Percentiles rank a stretch among this genome's conserved stretches.
These are phyloP conservation scores for Spinibarbus caldwelli DNA, from an alignment of 2,797 vertebrate genomes.

Conservation along the genomic window DNA sequence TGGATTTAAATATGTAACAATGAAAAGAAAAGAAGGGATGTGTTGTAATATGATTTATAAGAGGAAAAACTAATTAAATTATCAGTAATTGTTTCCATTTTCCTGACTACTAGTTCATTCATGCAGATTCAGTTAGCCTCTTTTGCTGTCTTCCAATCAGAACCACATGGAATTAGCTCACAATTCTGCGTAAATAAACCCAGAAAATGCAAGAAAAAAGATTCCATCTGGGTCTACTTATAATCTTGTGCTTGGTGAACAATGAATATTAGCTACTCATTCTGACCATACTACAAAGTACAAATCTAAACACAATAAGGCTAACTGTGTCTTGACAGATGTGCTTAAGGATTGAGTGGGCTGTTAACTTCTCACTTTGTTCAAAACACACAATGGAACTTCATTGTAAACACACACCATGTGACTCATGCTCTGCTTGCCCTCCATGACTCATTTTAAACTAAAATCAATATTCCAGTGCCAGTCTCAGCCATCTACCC, in stretches of 20 bases:
- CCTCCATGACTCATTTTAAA: slow-evolving; percentile 29
- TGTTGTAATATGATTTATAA: not conserved
- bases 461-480: slow-evolving; percentile 31
- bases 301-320: not conserved
- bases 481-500: not conserved
- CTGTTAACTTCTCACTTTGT: slow-evolving; percentile 11
- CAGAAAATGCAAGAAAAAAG: not conserved
- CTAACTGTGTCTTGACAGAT: not conserved
- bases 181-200: not conserved
- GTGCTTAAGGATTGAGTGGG: not conserved
- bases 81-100: not conserved
- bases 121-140: not conserved
- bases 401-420: slow-evolving; percentile 5
- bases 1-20: not conserved
- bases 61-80: not conserved
- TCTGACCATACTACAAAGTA: not conserved
- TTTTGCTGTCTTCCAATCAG: slow-evolving; percentile 5
- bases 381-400: slow-evolving; percentile 17
- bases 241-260: not conserved
- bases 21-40: not conserved
- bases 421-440: slow-evolving; percentile 8
- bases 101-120: slow-evolving; percentile 6
- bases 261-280: slow-evolving; percentile 6
- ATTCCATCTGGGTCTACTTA: not conserved
- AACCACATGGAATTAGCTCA: not conserved